These are phyloP conservation scores for Tribolium madens DNA, from an alignment of 1,140 invertebrate genomes.

Conservation along the genomic window DNA sequence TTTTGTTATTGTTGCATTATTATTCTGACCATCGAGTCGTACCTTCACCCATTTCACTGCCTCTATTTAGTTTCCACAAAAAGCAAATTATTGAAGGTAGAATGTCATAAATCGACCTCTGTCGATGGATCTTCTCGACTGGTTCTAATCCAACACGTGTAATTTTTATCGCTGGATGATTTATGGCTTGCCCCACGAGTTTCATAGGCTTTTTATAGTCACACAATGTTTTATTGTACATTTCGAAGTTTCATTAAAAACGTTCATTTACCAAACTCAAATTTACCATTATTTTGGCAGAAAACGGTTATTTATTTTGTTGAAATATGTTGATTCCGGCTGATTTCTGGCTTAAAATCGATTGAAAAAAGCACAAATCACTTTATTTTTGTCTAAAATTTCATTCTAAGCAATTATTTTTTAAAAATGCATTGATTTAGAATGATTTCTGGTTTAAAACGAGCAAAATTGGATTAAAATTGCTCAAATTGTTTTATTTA, in stretches of 20 bases:
- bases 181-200: neutral
- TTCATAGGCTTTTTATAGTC: neutral
- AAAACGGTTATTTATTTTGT: too few species aligned
- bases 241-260: too few species aligned
- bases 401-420: too few species aligned
- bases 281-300: too few species aligned
- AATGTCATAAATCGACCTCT: slow-evolving; percentile 44
- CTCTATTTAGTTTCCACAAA: slow-evolving; percentile 55
- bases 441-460: too few species aligned
- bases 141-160: slow-evolving; percentile 48
- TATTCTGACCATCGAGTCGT: slow-evolving; percentile 41
- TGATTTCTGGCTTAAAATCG: too few species aligned
- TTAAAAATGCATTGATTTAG: slow-evolving; percentile 81
- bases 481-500: too few species aligned
- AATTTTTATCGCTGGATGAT: slow-evolving; percentile 39
- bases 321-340: too few species aligned
- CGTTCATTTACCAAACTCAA: too few species aligned
- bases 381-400: too few species aligned
- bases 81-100: slow-evolving; percentile 48
- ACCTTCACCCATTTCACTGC: slow-evolving; percentile 22
- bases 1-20: slow-evolving; percentile 43
- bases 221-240: neutral
- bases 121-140: slow-evolving; percentile 39
- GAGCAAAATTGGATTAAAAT: too few species aligned
- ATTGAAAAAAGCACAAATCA: too few species aligned